Evolutionary conservation across 53 echinoderm and acorn worm genomes (phyloP).

Genomic region (Holothuria leucospilota): DNA sequence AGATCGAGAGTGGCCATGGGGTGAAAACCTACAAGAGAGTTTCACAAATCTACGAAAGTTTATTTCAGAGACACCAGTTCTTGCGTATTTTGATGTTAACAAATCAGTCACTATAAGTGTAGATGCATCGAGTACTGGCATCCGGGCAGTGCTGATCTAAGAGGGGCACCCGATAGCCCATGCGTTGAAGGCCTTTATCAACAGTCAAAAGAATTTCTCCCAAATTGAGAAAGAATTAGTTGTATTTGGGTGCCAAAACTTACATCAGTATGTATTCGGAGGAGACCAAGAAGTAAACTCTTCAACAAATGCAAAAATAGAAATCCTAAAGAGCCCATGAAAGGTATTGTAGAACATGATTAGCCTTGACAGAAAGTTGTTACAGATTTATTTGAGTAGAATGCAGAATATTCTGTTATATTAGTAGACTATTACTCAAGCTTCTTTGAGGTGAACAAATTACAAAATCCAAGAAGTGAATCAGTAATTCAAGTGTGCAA

Average conservation of each 20-base stretch:
- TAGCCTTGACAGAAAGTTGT: constrained; percentile 72
- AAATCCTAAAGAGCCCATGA: constrained; percentile 32
- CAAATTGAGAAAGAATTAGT: constrained; percentile 56
- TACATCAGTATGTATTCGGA: constrained; percentile 53
- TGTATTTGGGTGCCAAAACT: constrained; percentile 47
- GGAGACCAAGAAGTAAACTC: constrained; percentile 25
- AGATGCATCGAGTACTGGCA: constrained; percentile 49
- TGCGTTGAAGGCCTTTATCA: too few relatives aligned
- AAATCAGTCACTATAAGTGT: constrained; percentile 51
- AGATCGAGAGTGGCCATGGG: too few relatives aligned
- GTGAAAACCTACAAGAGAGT: constrained; percentile 23
- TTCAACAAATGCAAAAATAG: constrained; percentile 33
- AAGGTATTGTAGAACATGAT: constrained; percentile 50
- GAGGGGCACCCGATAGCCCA: too few relatives aligned
- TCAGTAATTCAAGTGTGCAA: too few relatives aligned
- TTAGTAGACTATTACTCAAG: too few relatives aligned
- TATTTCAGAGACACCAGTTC: constrained; percentile 37
- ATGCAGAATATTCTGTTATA: constrained; percentile 51
- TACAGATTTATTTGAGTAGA: too few relatives aligned
- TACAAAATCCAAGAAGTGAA: too few relatives aligned
- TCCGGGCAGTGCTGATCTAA: constrained; percentile 57
- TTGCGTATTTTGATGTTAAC: constrained; percentile 48
- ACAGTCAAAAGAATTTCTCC: too few relatives aligned
- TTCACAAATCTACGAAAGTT: constrained; percentile 32
- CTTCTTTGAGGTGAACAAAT: too few relatives aligned